Evolutionary conservation across 1,140 invertebrate genomes (phyloP).

Genomic region (Eurosta solidaginis): DNA sequence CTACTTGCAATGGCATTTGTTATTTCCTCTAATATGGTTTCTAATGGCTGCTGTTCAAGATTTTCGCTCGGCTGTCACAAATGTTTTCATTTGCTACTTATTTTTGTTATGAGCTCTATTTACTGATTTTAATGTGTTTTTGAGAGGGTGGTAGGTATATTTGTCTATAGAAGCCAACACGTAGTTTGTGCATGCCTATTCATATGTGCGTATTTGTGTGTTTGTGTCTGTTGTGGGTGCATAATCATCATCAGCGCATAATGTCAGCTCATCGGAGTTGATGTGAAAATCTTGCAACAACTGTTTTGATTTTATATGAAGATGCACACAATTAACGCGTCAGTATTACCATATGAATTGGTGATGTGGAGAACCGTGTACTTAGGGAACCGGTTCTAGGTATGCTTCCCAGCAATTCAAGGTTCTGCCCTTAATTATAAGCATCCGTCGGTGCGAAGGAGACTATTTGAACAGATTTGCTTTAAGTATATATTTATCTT

Average conservation of each 20-base stretch:
- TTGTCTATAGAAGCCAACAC: background rate
- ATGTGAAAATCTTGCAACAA: slow-evolving; percentile 53
- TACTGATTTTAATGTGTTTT: slow-evolving; percentile 10
- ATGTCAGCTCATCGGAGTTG: slow-evolving; percentile 42
- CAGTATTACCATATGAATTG: no score
- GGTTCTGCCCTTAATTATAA: no score
- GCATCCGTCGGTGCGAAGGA: no score
- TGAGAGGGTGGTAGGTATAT: background rate
- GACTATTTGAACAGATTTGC: no score
- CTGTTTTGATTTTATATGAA: slow-evolving; percentile 57
- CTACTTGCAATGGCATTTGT: background rate
- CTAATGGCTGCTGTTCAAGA: slow-evolving; percentile 31
- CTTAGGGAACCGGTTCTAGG: no score
- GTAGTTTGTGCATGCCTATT: background rate
- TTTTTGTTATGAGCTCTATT: slow-evolving; percentile 3
- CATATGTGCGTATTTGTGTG: background rate
- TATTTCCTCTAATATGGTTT: background rate
- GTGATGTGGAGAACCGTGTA: no score
- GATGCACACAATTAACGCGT: slow-evolving; percentile 40
- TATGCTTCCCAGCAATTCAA: no score
- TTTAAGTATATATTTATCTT: no score
- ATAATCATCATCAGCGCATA: slow-evolving; percentile 17
- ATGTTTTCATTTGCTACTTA: slow-evolving; percentile 24
- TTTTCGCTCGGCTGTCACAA: slow-evolving; percentile 27
- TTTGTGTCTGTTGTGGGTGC: slow-evolving; percentile 34